These are phyloP conservation scores for Mesoligia furuncula DNA, from an alignment of 2,888 invertebrate species.

Conservation along the genomic window DNA sequence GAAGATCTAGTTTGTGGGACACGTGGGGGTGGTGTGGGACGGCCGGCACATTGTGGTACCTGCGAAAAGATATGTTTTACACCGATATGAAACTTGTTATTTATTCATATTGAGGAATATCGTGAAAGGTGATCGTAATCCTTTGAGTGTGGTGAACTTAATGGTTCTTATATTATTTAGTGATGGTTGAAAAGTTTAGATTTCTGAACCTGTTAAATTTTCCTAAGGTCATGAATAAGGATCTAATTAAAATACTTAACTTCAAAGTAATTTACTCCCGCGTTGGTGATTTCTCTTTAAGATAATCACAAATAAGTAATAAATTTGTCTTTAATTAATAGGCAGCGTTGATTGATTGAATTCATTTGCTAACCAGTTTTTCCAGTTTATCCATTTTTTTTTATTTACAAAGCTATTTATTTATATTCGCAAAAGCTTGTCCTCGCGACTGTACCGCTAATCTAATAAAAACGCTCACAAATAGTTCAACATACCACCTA, in stretches of 20 bases:
- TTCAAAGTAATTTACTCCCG: constrained; percentile 7
- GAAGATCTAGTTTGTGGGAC: constrained; percentile 84
- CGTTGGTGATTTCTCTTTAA: constrained; percentile 17
- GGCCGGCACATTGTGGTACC: constrained; percentile 54
- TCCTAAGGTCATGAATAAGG: not conserved
- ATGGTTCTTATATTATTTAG: not conserved
- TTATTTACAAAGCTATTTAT: not conserved
- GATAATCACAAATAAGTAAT: constrained; percentile 26
- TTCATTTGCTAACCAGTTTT: constrained; percentile 9
- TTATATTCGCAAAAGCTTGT: constrained; percentile 24
- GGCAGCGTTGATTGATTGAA: constrained; percentile 42
- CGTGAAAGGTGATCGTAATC: constrained; percentile 1
- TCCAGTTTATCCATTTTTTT: constrained; percentile 21
- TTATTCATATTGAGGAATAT: constrained; percentile 37
- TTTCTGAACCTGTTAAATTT: not conserved
- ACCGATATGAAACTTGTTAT: constrained; percentile 47
- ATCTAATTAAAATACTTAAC: constrained; percentile 2
- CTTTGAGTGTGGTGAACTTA: not conserved
- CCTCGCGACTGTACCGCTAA: constrained; percentile 35
- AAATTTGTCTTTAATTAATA: constrained; percentile 43
- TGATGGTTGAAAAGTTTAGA: too few species aligned
- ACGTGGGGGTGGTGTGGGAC: constrained; percentile 82
- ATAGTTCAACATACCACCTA: constrained; percentile 50
- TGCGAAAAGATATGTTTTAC: constrained; percentile 49
- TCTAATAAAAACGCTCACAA: constrained; percentile 54